These are phyloP conservation scores for Amblyraja radiata DNA, from an alignment of 2,797 vertebrate species.

Conservation along the genomic window DNA sequence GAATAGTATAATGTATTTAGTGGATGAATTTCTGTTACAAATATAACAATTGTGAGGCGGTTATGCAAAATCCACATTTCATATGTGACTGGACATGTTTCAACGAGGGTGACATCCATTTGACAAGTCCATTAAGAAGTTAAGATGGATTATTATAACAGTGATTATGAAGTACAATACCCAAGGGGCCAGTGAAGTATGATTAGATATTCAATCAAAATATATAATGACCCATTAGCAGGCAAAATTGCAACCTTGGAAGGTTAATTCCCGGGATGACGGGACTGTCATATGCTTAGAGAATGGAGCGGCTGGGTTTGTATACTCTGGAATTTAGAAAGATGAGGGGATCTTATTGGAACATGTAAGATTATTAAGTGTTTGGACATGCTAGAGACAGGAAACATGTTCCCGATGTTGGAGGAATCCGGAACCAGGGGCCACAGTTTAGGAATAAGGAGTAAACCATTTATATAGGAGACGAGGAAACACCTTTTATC, in stretches of 20 bases:
- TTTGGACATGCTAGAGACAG: no score
- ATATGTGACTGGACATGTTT: background rate
- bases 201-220: background rate
- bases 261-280: background rate
- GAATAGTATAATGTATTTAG: background rate
- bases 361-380: no score
- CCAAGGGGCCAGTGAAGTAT: background rate
- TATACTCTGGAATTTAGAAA: no score
- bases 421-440: no score
- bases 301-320: no score
- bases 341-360: no score
- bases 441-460: no score
- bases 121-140: conserved; percentile 1
- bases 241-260: background rate
- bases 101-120: background rate
- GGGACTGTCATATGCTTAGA: no score
- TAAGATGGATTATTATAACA: conserved; percentile 6
- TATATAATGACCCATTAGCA: conserved; percentile 20
- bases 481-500: no score
- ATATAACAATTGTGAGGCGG: background rate
- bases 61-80: background rate
- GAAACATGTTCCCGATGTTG: no score
- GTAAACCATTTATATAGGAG: no score
- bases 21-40: background rate
- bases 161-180: background rate